phyloP scores from a whole-genome alignment of 2,888 invertebrate genomes.

The Smittia aterrima region DNA sequence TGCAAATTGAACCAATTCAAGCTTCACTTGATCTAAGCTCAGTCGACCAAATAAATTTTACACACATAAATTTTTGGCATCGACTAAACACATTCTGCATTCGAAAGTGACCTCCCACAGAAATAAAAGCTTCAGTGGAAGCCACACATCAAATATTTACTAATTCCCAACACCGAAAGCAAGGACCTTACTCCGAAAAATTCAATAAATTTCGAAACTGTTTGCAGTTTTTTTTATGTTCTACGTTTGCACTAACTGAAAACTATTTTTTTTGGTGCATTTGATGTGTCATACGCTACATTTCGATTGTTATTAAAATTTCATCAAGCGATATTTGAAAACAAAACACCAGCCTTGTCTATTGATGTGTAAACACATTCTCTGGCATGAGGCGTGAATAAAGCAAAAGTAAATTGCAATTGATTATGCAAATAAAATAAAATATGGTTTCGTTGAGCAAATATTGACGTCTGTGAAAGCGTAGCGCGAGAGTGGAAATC shows the following conservation, averaged over 20 bases:
- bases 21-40: slow-evolving; percentile 1
- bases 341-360: background rate
- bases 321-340: too few species aligned
- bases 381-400: background rate
- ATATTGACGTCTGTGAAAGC: background rate
- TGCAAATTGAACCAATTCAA: background rate
- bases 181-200: too few species aligned
- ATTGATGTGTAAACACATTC: background rate
- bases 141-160: background rate
- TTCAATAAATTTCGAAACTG: background rate
- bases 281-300: too few species aligned
- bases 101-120: background rate
- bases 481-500: background rate
- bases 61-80: slow-evolving; percentile 2
- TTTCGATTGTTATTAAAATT: too few species aligned
- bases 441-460: background rate
- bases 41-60: background rate
- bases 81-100: background rate
- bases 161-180: background rate
- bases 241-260: too few species aligned
- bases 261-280: too few species aligned
- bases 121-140: background rate
- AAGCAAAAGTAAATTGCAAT: background rate
- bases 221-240: too few species aligned
- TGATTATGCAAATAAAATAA: slow-evolving; percentile 25